These are phyloP conservation scores for Sylvia borin DNA, from an alignment of 2,797 vertebrate genomes.

Conservation along the genomic window DNA sequence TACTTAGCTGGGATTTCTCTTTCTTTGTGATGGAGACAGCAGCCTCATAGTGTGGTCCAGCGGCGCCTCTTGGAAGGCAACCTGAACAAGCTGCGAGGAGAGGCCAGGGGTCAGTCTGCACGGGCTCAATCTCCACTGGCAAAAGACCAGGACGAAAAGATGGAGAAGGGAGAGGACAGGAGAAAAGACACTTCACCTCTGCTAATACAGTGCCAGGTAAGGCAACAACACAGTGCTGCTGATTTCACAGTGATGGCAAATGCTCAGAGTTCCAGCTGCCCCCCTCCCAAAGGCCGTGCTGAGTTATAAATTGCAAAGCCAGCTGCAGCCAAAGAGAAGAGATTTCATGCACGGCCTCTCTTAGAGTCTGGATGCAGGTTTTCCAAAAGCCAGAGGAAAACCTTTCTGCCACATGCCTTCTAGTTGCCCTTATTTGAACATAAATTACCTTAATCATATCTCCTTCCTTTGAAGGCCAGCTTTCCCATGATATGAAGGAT, in stretches of 20 bases:
- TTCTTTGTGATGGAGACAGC: constrained; percentile 78
- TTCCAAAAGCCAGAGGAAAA: not conserved
- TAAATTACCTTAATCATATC: not conserved
- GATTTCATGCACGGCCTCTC: not conserved
- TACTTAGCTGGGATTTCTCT: constrained; percentile 33
- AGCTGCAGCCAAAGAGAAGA: not conserved
- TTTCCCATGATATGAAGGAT: not conserved
- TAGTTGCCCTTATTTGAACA: not conserved
- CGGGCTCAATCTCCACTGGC: constrained; percentile 77
- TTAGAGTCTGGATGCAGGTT: not conserved
- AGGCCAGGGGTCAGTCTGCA: constrained; percentile 67
- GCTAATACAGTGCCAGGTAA: constrained; percentile 75
- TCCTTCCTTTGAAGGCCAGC: not conserved
- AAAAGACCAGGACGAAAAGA: constrained; percentile 76
- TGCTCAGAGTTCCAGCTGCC: not conserved
- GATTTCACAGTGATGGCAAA: not conserved
- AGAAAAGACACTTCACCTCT: constrained; percentile 74
- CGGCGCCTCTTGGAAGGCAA: constrained; percentile 90
- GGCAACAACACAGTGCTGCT: not conserved
- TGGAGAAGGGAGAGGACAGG: constrained; percentile 73
- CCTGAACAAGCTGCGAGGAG: constrained; percentile 80
- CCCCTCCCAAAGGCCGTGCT: not conserved
- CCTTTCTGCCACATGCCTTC: not conserved
- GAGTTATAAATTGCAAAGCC: not conserved
- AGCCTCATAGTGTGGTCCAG: constrained; percentile 94